Evolutionary conservation across 2,888 invertebrate genomes (phyloP), one percentile per base, ranked within the genome.

Genomic region (Ochlodes sylvanus): DNA sequence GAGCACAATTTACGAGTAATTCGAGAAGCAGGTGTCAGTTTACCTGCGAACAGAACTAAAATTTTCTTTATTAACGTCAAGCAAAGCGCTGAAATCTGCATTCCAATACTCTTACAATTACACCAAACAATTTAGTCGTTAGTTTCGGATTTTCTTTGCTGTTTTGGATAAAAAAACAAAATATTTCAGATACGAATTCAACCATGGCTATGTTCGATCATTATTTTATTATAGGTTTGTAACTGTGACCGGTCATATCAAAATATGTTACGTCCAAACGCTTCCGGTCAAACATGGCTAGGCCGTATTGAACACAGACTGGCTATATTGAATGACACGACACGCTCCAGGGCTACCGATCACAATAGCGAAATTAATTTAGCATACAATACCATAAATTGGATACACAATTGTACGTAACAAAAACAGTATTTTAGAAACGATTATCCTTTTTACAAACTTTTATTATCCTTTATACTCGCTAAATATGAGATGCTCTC

Each of bases 221-320:
- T 50, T 50, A 50, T 19, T 47, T 47, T 50, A 50, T 50, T 19
- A 2, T 3, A 50, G n/a, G 19, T 19, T 19, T 50, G 50, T 47
- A 47, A 9, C 50, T 1, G 50, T 50, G 19, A 12, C 19, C 17
- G 9, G 19, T 19, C 15, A 4, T 44, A 15, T 15, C 17, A 47
- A 15, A 47, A 19, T 19, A 12, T 10, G 19, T 50, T 50, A 10
- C 12, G 19, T 10, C 9, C 50, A 50, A 47, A 19, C 50, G 50
- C 50, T 50, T 50, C 50, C 50, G 50, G 50, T 19, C 50, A 50
- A 19, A 50, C 50, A 50, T 19, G 50, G 50, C 19, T n/a, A 5
- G 7, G 3, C 12, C 7, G 19, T 19, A 50, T 19, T 50, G 50
- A 19, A 19, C 50, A 50, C 17, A 19, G 17, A 50, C 10, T 6